phyloP scores from a whole-genome alignment of 2,797 vertebrate species.

The Moxostoma hubbsi region DNA sequence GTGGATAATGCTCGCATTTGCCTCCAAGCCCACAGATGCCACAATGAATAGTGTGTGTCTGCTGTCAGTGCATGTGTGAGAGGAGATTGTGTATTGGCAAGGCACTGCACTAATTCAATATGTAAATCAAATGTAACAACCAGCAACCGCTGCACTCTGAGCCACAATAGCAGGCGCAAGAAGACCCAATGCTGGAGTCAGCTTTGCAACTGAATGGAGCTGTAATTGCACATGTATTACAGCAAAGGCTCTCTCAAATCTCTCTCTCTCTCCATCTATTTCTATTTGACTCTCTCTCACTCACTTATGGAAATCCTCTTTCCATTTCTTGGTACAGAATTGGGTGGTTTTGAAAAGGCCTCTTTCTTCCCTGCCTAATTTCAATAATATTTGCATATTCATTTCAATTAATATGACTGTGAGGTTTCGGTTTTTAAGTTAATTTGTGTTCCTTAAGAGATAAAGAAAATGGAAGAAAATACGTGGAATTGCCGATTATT shows the following conservation, averaged over 20 bases:
- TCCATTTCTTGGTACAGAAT: slow-evolving; percentile 18
- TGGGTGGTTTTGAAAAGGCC: slow-evolving; percentile 46
- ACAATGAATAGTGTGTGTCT: neutral
- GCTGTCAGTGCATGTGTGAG: neutral
- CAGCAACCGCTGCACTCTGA: neutral
- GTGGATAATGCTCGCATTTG: neutral
- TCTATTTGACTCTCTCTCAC: neutral
- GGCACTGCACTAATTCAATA: slow-evolving; percentile 35
- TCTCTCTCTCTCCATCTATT: slow-evolving; percentile 6
- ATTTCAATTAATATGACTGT: slow-evolving; percentile 50
- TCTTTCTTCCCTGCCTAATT: slow-evolving; percentile 31
- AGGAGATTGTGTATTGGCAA: slow-evolving; percentile 5
- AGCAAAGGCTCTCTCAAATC: slow-evolving; percentile 43
- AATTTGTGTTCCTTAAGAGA: slow-evolving; percentile 47
- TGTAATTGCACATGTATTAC: slow-evolving; percentile 78
- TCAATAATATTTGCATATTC: slow-evolving; percentile 58
- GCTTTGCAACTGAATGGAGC: slow-evolving; percentile 66
- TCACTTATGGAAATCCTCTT: slow-evolving; percentile 42
- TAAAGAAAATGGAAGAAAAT: slow-evolving; percentile 40
- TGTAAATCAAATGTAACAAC: slow-evolving; percentile 39
- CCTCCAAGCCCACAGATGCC: slow-evolving; percentile 22
- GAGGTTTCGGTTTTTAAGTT: slow-evolving; percentile 34
- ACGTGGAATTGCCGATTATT: slow-evolving; percentile 29
- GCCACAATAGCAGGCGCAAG: neutral
- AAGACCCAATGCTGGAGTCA: slow-evolving; percentile 20